These are phyloP conservation scores for Bombyx huttoni DNA, from an alignment of 2,888 invertebrate species.

Conservation along the genomic window DNA sequence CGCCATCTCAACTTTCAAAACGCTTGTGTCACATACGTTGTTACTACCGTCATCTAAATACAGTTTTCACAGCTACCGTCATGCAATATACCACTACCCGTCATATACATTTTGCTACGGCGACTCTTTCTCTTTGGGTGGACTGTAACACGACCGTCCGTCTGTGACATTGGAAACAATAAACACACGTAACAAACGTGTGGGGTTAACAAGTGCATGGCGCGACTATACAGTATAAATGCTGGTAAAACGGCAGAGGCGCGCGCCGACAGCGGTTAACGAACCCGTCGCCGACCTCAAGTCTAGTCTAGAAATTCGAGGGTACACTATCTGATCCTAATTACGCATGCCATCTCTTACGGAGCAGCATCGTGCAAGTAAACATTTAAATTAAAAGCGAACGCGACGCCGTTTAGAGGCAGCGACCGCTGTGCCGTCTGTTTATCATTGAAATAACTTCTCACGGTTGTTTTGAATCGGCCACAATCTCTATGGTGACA, in stretches of 20 bases:
- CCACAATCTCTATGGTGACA: conserved; percentile 37
- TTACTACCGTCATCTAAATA: no score
- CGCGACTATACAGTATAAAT: conserved; percentile 24
- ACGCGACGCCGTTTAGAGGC: background rate
- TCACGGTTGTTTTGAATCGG: conserved; percentile 10
- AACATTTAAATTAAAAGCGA: background rate
- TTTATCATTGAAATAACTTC: conserved; percentile 11
- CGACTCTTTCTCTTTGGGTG: no score
- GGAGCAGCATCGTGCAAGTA: background rate
- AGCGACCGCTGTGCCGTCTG: background rate
- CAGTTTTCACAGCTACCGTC: no score
- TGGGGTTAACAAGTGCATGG: conserved; percentile 30
- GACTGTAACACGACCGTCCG: no score
- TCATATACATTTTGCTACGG: no score
- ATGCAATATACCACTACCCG: no score
- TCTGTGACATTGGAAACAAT: no score
- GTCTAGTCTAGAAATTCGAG: conserved; percentile 54
- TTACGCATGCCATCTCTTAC: background rate
- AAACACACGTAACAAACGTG: conserved; percentile 10
- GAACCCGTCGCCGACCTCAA: conserved; percentile 49
- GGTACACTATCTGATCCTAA: conserved; percentile 46
- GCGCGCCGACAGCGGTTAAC: conserved; percentile 52
- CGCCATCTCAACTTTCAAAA: no score
- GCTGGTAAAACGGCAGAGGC: conserved; percentile 47
- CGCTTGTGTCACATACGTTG: no score